Base-by-base conservation (phyloP, 2,888 invertebrate genomes). In the Lycaena phlaeas region DNA sequence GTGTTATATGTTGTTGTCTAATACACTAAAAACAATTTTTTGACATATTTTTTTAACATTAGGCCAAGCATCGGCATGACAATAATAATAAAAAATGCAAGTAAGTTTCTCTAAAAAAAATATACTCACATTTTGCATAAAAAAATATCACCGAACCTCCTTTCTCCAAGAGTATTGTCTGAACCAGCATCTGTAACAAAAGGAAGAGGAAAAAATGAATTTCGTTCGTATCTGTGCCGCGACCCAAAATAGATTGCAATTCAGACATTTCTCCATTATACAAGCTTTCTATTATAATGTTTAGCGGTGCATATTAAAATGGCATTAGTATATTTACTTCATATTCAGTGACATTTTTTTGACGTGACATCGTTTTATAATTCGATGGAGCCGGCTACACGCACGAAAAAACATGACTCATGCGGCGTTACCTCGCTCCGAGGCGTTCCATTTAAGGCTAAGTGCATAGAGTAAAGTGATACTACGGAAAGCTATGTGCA, bases 151-250 rank as follows among this genome's bases (percentile, higher is more conserved):
- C 64, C 61, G 51, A 61, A 46, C 57, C 59, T 56, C 54, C 50
- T 51, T 63, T 54, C 50, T 56, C 57, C 48, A 51, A 60, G 53
- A 54, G 64, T 75, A 73, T 77, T 76, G 69, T 77, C 74, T 63
- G 52, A 54, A 58, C 59, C 66, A 69, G 68, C 73, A 77, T 76
- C 81, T 81, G 79, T 26, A 78, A 81, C 72, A 73, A 74, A 46
- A 42, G 27, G 17, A 44, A 51, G 50, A 46, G 42, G n/a, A 44
- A 41, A 36, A 43, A 44, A 41, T 38, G 28, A 39, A 41, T 42
- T 42, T 38, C 34, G 31, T 28, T 36, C 40, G 36, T 31, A 30
- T 36, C 26, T 27, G 25, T 34, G 29, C 30, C 30, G 29, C 10
- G 41, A 41, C 36, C 34, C 27, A 37, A 37, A 38, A 38, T 25